These are phyloP conservation scores for Noctua janthe DNA, from an alignment of 2,888 invertebrate species.

Conservation along the genomic window DNA sequence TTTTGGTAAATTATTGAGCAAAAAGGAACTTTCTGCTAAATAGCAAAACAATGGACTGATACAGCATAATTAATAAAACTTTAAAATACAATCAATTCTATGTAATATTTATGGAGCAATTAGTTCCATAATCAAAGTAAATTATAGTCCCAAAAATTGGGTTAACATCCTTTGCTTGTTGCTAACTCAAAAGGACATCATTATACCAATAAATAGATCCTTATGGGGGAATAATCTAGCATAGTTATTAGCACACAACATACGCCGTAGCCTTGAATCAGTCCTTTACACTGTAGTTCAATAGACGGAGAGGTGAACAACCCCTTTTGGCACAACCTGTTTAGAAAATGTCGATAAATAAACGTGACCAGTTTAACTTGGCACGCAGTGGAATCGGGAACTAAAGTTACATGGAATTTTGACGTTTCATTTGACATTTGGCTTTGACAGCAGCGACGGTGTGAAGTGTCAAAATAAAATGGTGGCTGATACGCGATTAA, in stretches of 20 bases:
- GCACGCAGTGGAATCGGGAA: slow-evolving; percentile 26
- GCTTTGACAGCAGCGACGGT: not conserved
- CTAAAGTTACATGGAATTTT: slow-evolving; percentile 12
- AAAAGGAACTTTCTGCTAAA: not conserved
- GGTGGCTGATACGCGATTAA: slow-evolving; percentile 26
- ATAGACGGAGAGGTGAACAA: slow-evolving; percentile 76
- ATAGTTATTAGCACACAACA: slow-evolving; percentile 56
- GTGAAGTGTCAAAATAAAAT: slow-evolving; percentile 27
- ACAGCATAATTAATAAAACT: too few relatives aligned
- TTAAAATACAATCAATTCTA: not conserved
- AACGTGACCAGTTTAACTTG: slow-evolving; percentile 38
- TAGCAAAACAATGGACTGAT: not conserved
- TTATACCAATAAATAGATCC: slow-evolving; percentile 23
- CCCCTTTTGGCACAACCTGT: slow-evolving; percentile 79
- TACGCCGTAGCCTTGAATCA: slow-evolving; percentile 72
- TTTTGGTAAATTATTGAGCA: not conserved
- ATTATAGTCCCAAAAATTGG: not conserved
- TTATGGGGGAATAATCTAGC: slow-evolving; percentile 54
- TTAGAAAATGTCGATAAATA: slow-evolving; percentile 69
- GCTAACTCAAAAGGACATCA: slow-evolving; percentile 28
- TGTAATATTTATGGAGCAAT: not conserved
- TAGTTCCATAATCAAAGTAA: not conserved
- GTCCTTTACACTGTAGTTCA: slow-evolving; percentile 73
- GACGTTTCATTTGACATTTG: slow-evolving; percentile 35
- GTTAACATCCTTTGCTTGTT: not conserved